Evolutionary conservation across 1,140 invertebrate genomes (phyloP).

Genomic region (Drosophila orena): DNA sequence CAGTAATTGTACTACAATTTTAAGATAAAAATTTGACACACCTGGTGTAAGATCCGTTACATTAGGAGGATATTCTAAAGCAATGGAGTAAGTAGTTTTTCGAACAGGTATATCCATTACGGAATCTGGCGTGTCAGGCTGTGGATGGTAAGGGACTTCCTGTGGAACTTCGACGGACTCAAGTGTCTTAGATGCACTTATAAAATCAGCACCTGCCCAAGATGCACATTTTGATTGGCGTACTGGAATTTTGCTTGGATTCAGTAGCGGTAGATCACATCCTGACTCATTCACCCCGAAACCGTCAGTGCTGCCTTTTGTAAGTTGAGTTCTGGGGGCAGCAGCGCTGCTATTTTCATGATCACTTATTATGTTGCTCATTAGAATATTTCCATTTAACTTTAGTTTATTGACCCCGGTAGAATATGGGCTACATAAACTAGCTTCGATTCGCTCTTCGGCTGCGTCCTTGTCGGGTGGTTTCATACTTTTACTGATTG

Average conservation of each 20-base stretch:
- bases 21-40: constrained; percentile 42
- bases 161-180: constrained; percentile 2
- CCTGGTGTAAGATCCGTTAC: constrained; percentile 85
- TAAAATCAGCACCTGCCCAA: constrained; percentile 85
- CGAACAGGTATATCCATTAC: constrained; percentile 25
- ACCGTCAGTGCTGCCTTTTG: background rate
- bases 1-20: too few relatives aligned
- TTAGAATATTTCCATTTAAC: constrained; percentile 36
- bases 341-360: constrained; percentile 47
- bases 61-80: constrained; percentile 70
- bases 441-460: constrained; percentile 9
- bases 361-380: constrained; percentile 34
- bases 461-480: constrained; percentile 17
- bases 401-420: constrained; percentile 17
- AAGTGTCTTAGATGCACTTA: constrained; percentile 9
- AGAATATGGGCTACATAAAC: constrained; percentile 14
- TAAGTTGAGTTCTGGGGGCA: constrained; percentile 6
- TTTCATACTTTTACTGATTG: constrained; percentile 15
- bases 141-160: constrained; percentile 25
- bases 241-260: constrained; percentile 80
- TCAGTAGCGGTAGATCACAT: constrained; percentile 21
- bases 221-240: constrained; percentile 86
- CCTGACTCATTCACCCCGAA: constrained; percentile 35
- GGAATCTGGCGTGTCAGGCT: constrained; percentile 8
- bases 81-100: constrained; percentile 29